These are phyloP conservation scores for Sinodicranocentrus sp. DNA, from an alignment of 2,888 invertebrate species.

Conservation along the genomic window DNA sequence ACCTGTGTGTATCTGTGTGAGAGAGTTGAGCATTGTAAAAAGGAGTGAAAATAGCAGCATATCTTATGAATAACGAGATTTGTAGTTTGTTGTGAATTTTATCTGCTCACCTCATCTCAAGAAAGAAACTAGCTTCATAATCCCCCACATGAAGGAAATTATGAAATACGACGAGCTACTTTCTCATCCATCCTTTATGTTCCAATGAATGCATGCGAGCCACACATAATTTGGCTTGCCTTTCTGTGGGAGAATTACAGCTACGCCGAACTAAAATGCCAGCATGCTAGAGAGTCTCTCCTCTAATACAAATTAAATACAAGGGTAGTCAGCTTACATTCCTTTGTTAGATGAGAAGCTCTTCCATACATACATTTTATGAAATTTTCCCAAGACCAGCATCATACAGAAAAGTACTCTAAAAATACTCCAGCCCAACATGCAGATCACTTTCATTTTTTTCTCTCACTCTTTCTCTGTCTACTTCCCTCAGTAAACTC, in stretches of 20 bases:
- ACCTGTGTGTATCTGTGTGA: background rate
- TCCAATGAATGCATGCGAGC: background rate
- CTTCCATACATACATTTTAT: no score
- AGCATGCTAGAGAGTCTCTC: no score
- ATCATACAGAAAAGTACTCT: no score
- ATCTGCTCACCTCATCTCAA: background rate
- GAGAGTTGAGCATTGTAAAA: background rate
- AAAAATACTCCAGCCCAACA: no score
- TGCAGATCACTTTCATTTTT: conserved; percentile 20
- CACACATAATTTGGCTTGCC: no score
- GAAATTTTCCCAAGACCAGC: no score
- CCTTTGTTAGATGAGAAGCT: no score
- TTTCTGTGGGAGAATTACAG: no score
- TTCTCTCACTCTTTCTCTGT: background rate
- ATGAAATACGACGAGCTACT: background rate
- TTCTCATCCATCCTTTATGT: background rate
- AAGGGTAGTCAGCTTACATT: no score
- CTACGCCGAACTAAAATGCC: no score
- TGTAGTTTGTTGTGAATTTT: conserved; percentile 15
- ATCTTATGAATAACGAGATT: conserved; percentile 13
- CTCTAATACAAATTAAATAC: no score
- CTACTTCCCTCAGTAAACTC: background rate
- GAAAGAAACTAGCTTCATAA: conserved; percentile 16
- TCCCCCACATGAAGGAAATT: conserved; percentile 2
- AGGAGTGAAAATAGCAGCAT: no score